Percentiles rank a stretch among this genome's conserved stretches.
phyloP scores from a whole-genome alignment of 2,113 vertebrate genomes.

The Poeciliopsis prolifica region DNA sequence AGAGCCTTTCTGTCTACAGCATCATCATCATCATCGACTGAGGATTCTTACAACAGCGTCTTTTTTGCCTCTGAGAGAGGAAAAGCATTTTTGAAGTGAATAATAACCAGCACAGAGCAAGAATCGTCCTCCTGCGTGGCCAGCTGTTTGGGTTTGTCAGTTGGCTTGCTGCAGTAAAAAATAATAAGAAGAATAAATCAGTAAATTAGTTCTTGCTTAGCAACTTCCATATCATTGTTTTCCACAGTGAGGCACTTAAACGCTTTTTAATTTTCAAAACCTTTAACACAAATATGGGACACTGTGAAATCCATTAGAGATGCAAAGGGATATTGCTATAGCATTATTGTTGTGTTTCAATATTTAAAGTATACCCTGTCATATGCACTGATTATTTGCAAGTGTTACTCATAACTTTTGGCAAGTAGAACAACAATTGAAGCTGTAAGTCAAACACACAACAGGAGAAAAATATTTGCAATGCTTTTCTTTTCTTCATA shows the following conservation, averaged over 20 bases:
- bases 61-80: no score
- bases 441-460: conserved; percentile 3
- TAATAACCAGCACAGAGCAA: conserved; percentile 2
- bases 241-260: neutral
- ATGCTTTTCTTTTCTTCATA: conserved; percentile 14
- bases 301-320: neutral
- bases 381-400: neutral
- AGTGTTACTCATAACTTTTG: conserved; percentile 2
- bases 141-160: neutral
- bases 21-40: no score
- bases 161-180: neutral
- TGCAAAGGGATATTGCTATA: conserved; percentile 3
- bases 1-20: no score
- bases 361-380: conserved; percentile 5
- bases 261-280: conserved; percentile 5
- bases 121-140: neutral
- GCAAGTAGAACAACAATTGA: neutral
- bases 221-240: conserved; percentile 10
- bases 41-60: no score
- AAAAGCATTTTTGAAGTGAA: no score
- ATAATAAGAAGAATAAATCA: neutral
- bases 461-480: neutral
- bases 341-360: conserved; percentile 25
- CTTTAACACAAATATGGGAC: conserved; percentile 8
- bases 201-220: neutral